Evolutionary conservation across 2,888 invertebrate genomes (phyloP), one percentile per base, ranked within the genome.

Genomic region (Gari tellinella): DNA sequence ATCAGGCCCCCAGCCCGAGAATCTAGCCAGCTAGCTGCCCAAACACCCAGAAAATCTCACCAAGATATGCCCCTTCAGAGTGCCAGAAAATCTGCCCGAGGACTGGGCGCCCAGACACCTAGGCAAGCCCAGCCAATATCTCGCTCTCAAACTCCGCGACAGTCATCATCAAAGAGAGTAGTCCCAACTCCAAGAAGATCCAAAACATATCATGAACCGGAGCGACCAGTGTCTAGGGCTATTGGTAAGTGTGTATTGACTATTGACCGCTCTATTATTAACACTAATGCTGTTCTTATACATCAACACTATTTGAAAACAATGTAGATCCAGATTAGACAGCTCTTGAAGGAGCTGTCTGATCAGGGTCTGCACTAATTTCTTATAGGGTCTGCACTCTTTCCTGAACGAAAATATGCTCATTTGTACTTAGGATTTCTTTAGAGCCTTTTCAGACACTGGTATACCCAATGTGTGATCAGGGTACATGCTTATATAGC

Each of bases 211-310:
- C 79, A 75, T 58, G 79, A 58, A 26, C 58, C 66, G 40, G 60
- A 72, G 52, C 60, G 87, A 81, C 58, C 76, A 78, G 60, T 65
- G n/a, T 87, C 88, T 7, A 79, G 86, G 61, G 85, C 85, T 37
- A 81, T 88, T 57, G 84, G 88, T 88, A 75, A 56, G 73, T 46
- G 21, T 41, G 5, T 49, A 7, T 21, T 49, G 4, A 31, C 10
- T 31, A 31, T 31, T 31, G 31, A 7, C 31, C 31, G 10, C 31
- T 31, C 10, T 31, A 31, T n/a, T n/a, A n/a, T n/a, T n/a, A n/a
- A n/a, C n/a, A 31, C 31, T 10, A 31, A 31, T 4, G 31, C 31
- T 31, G 31, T 31, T 31, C 31, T 31, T 31, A 31, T 31, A 31
- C 10, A 31, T 31, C 31, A 4, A 31, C 31, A 31, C n/a, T n/a